Evolutionary conservation across 2,888 invertebrate species (phyloP).

Genomic region (Gnatocerus cornutus): DNA sequence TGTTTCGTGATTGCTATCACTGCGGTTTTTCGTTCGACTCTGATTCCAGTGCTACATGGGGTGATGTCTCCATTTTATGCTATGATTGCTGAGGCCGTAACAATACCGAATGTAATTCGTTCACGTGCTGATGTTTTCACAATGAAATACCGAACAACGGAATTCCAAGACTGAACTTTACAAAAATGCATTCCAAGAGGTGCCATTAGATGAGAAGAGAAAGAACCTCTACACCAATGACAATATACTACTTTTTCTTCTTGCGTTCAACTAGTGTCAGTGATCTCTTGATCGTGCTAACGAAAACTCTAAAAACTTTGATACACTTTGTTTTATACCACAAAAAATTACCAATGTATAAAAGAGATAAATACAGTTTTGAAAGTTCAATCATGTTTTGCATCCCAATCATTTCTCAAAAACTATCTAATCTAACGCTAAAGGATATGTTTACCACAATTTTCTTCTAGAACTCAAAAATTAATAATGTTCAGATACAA

Average conservation of each 20-base stretch:
- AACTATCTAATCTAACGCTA: no score
- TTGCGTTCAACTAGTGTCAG: no score
- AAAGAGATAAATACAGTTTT: no score
- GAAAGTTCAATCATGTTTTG: no score
- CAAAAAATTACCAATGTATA: no score
- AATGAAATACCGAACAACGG: constrained; percentile 4
- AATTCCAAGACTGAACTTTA: not conserved
- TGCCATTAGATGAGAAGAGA: constrained; percentile 7
- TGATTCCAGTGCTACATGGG: constrained; percentile 11
- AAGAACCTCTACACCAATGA: not conserved
- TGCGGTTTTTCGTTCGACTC: constrained; percentile 11
- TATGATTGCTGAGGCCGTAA: not conserved
- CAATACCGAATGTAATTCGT: constrained; percentile 3
- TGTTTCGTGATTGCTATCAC: constrained; percentile 42
- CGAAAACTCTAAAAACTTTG: no score
- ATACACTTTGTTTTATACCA: no score
- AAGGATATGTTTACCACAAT: no score
- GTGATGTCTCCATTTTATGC: constrained; percentile 10
- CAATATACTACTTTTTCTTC: not conserved
- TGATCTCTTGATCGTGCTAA: no score
- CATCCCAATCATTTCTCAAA: no score
- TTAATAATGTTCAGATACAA: no score
- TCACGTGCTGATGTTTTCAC: constrained; percentile 19
- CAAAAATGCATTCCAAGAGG: constrained; percentile 16
- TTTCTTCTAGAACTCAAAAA: no score